Evolutionary conservation across 2,888 invertebrate genomes (phyloP), one percentile per base, ranked within the genome.

Genomic region (Caradrina kadenii): DNA sequence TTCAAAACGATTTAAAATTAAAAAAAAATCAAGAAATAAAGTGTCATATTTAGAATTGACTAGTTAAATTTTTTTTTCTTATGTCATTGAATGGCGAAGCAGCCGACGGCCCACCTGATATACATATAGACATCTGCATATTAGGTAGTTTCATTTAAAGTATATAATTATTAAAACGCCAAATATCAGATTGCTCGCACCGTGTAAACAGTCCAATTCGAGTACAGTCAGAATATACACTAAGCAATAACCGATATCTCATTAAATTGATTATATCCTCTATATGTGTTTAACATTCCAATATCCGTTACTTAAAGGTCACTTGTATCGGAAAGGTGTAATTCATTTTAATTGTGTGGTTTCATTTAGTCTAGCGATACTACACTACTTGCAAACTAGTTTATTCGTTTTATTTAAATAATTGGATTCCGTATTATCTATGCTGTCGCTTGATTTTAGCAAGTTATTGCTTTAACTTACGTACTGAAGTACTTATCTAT

Each of bases 241-340:
- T 45, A 4, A 10, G 2, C 7, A 54, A 26, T 62, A 49, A 63
- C n/a, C 42, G 48, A 8, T 52, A 64, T 58, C 60, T 66, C 15
- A 62, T 31, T 62, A 49, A 50, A 60, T 66, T 72, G 55, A 71
- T 71, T 66, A 66, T 68, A 72, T 67, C 62, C 65, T 60, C 53
- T 17, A 69, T 62, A 62, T 66, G 61, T 10, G 45, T 60, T 61
- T 22, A 48, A 45, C 26, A 60, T 75, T 74, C 58, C 19, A 67
- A 54, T 64, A 65, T 35, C 60, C 68, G 58, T 63, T 56, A 65
- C 42, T 17, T 63, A 80, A 75, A 82, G 77, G 76, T 79, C 64
- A 76, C 67, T 76, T 63, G 81, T 64, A 39, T 49, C 17, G 42
- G 45, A 53, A 58, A 61, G 49, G 35, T 60, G 10, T 56, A 63